phyloP scores from a whole-genome alignment of 1,140 invertebrate genomes.

The Brachionus manjavacas region DNA sequence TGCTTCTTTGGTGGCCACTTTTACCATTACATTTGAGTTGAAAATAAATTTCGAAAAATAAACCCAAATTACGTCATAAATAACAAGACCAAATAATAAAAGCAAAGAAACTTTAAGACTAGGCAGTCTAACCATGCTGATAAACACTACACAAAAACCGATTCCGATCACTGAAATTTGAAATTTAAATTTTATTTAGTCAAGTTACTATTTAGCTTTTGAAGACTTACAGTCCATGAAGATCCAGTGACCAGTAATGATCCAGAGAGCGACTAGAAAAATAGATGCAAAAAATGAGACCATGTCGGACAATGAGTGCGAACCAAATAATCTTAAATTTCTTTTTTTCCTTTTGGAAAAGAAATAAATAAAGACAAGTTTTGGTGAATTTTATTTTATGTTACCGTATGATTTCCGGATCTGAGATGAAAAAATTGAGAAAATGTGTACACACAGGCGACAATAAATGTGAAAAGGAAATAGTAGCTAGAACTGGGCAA shows the following conservation, averaged over 20 bases:
- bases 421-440: conserved; percentile 67
- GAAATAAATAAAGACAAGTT: conserved; percentile 63
- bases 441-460: conserved; percentile 95
- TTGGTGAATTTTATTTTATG: background rate
- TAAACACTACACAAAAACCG: conserved; percentile 93
- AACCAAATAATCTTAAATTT: conserved; percentile 57
- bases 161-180: conserved; percentile 76
- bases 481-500: conserved; percentile 83
- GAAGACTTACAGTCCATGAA: conserved; percentile 78
- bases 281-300: conserved; percentile 85
- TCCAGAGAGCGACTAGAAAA: conserved; percentile 90
- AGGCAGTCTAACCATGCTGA: conserved; percentile 87
- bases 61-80: conserved; percentile 96
- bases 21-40: conserved; percentile 97
- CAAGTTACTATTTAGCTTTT: background rate
- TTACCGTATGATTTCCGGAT: conserved; percentile 65
- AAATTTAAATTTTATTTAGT: conserved; percentile 40
- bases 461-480: conserved; percentile 86
- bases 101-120: conserved; percentile 92
- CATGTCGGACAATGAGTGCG: conserved; percentile 85
- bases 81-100: conserved; percentile 81
- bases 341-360: conserved; percentile 44
- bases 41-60: conserved; percentile 97
- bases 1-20: conserved; percentile 81
- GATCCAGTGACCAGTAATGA: conserved; percentile 91